Conservation (phyloP, 2,888 invertebrate genomes). For the Adelphocoris suturalis region DNA sequence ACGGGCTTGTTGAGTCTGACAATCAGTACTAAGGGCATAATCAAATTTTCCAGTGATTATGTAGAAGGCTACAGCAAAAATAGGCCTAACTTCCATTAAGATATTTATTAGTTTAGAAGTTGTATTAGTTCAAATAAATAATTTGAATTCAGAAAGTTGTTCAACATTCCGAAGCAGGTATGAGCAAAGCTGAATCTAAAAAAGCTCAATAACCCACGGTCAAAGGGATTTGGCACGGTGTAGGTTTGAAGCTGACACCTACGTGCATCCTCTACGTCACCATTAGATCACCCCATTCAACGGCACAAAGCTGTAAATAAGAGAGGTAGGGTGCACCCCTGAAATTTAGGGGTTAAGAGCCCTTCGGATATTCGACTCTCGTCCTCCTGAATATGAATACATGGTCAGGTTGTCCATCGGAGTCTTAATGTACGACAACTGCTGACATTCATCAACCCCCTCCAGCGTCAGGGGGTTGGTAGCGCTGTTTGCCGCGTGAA, state of each 20-base stretch:
- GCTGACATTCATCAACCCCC: conserved; percentile 1
- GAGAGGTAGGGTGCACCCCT: background rate
- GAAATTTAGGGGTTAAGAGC: background rate
- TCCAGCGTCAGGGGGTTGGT: background rate
- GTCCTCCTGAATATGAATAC: conserved; percentile 4
- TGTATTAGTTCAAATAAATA: too few species aligned
- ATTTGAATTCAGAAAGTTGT: too few species aligned
- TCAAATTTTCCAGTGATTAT: too few species aligned
- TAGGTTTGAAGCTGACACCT: background rate
- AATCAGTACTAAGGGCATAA: too few species aligned
- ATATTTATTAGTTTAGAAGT: too few species aligned
- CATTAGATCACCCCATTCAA: background rate
- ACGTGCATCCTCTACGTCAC: background rate
- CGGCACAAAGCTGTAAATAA: background rate
- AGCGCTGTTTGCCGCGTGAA: background rate
- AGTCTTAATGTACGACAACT: background rate
- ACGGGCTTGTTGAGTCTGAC: too few species aligned
- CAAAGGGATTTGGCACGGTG: too few species aligned
- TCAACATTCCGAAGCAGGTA: too few species aligned
- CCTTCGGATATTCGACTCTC: conserved; percentile 1
- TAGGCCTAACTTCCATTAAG: too few species aligned
- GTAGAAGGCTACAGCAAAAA: too few species aligned
- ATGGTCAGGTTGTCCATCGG: conserved; percentile 2
- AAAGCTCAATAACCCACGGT: background rate
- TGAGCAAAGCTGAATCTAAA: too few species aligned